These are phyloP conservation scores for Manis javanica DNA, from an alignment of 2,797 vertebrate genomes.

Conservation along the genomic window DNA sequence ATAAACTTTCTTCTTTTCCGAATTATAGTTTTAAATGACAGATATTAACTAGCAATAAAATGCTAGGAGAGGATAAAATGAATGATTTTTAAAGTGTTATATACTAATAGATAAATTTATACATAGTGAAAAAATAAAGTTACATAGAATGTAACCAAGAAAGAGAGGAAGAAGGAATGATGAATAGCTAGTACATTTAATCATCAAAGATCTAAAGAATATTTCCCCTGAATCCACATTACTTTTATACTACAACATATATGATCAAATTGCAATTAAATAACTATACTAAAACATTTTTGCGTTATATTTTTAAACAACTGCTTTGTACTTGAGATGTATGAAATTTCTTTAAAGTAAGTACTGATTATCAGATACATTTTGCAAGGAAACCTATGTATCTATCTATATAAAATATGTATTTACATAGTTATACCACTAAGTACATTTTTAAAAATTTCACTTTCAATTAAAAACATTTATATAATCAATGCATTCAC, in stretches of 20 bases:
- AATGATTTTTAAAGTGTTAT: background rate
- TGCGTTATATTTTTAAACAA: constrained; percentile 61
- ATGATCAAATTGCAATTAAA: constrained; percentile 32
- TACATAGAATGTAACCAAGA: background rate
- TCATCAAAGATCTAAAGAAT: constrained; percentile 1
- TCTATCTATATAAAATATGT: background rate
- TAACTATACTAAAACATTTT: constrained; percentile 44
- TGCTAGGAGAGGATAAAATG: background rate
- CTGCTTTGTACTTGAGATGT: constrained; percentile 28
- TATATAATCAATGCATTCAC: background rate
- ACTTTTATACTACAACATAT: background rate
- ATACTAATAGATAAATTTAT: constrained; percentile 24
- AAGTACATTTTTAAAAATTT: background rate
- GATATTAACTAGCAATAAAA: background rate
- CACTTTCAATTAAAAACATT: background rate
- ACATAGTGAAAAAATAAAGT: background rate
- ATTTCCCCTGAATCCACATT: background rate
- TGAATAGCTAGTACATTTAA: background rate
- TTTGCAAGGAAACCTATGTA: background rate
- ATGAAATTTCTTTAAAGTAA: constrained; percentile 59
- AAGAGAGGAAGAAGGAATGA: background rate
- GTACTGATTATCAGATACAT: constrained; percentile 14
- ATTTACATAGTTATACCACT: background rate
- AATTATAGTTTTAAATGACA: background rate
- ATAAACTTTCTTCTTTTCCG: background rate